A percentile compares a stretch with the other conserved stretches of the same genome.
These are phyloP conservation scores for Mormoops blainvillei DNA, from an alignment of 2,113 vertebrate species.

Conservation along the genomic window DNA sequence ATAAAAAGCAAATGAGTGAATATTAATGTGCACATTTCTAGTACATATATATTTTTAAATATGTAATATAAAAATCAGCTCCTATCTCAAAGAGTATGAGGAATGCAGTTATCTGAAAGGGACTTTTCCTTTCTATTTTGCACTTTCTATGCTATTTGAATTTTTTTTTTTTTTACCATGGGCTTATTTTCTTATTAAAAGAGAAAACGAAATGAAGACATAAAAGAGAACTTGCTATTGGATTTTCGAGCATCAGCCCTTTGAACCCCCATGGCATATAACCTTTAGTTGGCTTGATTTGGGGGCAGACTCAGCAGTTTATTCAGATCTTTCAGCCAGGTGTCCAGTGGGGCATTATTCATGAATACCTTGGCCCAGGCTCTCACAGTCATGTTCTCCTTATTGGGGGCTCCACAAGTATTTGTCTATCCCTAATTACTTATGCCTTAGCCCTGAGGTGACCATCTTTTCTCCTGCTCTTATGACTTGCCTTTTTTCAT, in stretches of 20 bases:
- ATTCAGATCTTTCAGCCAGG: not conserved
- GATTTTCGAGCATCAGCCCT: not conserved
- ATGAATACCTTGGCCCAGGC: not conserved
- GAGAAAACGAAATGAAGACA: not conserved
- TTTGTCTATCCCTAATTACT: not conserved
- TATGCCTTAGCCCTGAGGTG: not conserved
- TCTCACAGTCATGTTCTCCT: not conserved
- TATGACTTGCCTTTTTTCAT: not conserved
- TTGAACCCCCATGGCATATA: not conserved
- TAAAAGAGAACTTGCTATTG: not conserved
- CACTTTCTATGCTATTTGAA: not conserved
- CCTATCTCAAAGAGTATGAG: not conserved
- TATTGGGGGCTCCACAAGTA: not conserved
- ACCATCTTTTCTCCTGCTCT: not conserved
- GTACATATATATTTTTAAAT: not conserved
- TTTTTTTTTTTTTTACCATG: not conserved
- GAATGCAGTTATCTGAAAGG: not conserved
- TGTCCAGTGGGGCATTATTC: not conserved
- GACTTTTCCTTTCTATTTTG: slow-evolving; percentile 7
- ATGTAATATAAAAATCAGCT: not conserved
- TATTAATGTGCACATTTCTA: not conserved
- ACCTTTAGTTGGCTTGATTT: not conserved
- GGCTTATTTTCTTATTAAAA: slow-evolving; percentile 36
- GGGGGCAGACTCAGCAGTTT: not conserved
- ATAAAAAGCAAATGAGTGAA: slow-evolving; percentile 18